Evolutionary conservation across 2,113 vertebrate genomes (phyloP), one percentile per base, ranked within the genome.

Genomic region (Piaya cayana): DNA sequence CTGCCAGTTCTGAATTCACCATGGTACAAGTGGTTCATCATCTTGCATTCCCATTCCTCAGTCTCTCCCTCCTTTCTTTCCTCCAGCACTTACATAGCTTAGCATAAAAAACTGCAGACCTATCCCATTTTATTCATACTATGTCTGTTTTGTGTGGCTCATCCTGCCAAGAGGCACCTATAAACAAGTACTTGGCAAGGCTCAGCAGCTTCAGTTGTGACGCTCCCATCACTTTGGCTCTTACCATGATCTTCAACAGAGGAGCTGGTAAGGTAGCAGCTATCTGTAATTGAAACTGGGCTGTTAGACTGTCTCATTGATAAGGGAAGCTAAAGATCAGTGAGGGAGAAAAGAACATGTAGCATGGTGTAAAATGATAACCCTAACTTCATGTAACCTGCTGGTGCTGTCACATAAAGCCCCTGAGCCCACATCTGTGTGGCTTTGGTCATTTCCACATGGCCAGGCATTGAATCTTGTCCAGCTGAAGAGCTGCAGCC

Each of bases 381-480:
- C 47, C 19, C n/a, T n/a, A 32, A 29, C 42, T 72, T 34, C 17
- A 4, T 62, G 14, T 56, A 18, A 47, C 47, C 18, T 62, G 68
- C 32, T 0, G 2, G 37, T 29, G 34, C 77, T 65, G 63, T 45
- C 34, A 53, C 13, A 25, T 21, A 26, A 59, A 56, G 59, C 17
- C 20, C 59, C 17, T 1, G 0, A 43, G 67, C 32, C 67, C 18
- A 2, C 6, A 5, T 42, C 59, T 2, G 1, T 2, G 1, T 26
- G 49, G 58, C 55, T 36, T 39, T 20, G 47, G 25, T 45, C 30
- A 2, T 67, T 36, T 23, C 8, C 1, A 0, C 37, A 5, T 1
- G 3, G 23, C 27, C 45, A 7, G 43, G 22, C 36, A 58, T n/a
- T 32, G 53, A 20, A 12, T 29, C 15, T 34, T 4, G 1, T 11